phyloP scores from a whole-genome alignment of 1,140 invertebrate genomes.

The Drusus annulatus region DNA sequence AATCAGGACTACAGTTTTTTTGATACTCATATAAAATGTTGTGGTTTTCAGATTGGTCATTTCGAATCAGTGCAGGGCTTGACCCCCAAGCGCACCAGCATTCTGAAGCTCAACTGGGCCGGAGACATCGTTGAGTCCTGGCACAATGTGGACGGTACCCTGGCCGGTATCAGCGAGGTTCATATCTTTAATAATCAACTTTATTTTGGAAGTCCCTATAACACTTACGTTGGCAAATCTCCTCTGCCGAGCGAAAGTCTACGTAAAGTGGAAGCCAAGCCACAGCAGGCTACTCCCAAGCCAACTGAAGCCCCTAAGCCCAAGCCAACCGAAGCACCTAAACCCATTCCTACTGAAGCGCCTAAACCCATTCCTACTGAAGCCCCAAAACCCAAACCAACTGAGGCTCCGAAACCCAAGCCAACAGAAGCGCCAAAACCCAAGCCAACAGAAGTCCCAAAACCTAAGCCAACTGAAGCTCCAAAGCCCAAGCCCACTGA shows the following conservation, averaged over 20 bases:
- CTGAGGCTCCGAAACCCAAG: constrained; percentile 57
- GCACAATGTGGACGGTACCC: constrained; percentile 70
- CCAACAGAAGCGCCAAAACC: constrained; percentile 56
- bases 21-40: not conserved
- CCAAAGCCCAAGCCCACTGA: constrained; percentile 57
- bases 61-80: constrained; percentile 63
- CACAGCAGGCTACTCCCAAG: constrained; percentile 48
- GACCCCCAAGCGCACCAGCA: constrained; percentile 63
- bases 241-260: constrained; percentile 70
- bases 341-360: constrained; percentile 58
- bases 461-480: constrained; percentile 55
- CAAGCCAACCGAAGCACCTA: constrained; percentile 55
- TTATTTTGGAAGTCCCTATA: constrained; percentile 77
- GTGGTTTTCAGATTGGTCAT: constrained; percentile 70
- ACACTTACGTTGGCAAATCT: constrained; percentile 76
- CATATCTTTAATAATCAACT: constrained; percentile 73
- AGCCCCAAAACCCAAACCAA: constrained; percentile 52
- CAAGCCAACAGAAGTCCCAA: constrained; percentile 55
- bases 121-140: constrained; percentile 78
- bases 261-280: constrained; percentile 66
- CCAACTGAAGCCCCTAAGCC: constrained; percentile 53
- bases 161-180: constrained; percentile 74
- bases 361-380: constrained; percentile 54
- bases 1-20: too few relatives aligned
- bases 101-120: constrained; percentile 76